A percentile compares a stretch with the other conserved stretches of the same genome.
Conservation (phyloP, 2,888 invertebrate genomes). For the Sinopyrophorus schimmeli region DNA sequence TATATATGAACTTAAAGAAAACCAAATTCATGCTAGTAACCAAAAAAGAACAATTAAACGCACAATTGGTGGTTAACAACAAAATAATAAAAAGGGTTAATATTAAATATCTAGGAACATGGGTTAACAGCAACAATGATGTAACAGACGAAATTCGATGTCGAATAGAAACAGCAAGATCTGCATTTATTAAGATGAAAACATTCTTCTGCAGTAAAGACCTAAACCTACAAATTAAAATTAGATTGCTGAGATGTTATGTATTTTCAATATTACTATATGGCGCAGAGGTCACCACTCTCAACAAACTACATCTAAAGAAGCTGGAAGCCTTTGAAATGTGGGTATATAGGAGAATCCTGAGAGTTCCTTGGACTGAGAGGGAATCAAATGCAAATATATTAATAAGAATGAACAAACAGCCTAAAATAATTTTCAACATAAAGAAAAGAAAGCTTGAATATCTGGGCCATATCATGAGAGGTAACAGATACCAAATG, state of each 20-base stretch:
- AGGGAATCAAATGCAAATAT: no score
- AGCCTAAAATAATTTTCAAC: no score
- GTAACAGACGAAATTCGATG: slow-evolving; percentile 1
- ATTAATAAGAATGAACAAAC: no score
- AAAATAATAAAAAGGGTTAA: neutral
- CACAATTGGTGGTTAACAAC: neutral
- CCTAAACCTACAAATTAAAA: neutral
- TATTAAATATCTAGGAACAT: slow-evolving; percentile 4
- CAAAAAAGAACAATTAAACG: slow-evolving; percentile 1
- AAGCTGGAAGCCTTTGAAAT: no score
- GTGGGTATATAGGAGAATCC: no score
- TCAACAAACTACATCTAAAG: neutral
- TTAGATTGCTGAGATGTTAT: neutral
- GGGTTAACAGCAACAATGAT: neutral
- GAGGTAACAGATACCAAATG: no score
- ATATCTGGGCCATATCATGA: no score
- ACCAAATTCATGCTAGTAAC: slow-evolving; percentile 3
- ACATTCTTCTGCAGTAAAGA: neutral
- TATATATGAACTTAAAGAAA: slow-evolving; percentile 7
- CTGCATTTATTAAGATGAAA: slow-evolving; percentile 3
- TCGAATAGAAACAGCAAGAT: slow-evolving; percentile 4
- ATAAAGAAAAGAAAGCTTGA: no score
- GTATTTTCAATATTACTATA: neutral
- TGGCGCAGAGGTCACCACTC: neutral
- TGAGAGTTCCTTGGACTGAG: no score